Evolutionary conservation across 2,113 vertebrate species (phyloP).

Genomic region (Centropus bengalensis): DNA sequence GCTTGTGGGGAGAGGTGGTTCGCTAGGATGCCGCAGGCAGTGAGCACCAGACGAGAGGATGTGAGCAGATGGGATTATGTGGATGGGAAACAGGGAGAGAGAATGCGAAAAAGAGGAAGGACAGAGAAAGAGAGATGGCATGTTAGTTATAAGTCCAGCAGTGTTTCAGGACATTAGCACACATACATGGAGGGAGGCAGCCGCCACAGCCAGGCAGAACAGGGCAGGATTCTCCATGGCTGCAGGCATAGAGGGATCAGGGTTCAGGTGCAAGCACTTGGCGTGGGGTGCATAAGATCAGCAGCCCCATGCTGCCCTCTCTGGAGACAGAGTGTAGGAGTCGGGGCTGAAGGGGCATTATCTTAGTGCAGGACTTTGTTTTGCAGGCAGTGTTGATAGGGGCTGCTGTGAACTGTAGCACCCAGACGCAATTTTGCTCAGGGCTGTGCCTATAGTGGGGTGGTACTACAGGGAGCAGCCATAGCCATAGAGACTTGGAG

Average conservation of each 20-base stretch:
- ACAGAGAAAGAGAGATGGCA: constrained; percentile 26
- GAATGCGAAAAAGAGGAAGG: not conserved
- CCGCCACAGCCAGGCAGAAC: not conserved
- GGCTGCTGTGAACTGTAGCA: not conserved
- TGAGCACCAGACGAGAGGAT: not conserved
- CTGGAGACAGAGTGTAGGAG: not conserved
- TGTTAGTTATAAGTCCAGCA: constrained; percentile 15
- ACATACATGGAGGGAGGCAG: not conserved
- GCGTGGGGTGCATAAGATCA: not conserved
- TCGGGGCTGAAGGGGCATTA: not conserved
- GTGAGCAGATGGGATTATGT: fast-evolving
- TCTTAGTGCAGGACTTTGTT: not conserved
- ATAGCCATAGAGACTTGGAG: not conserved
- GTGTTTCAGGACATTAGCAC: not conserved
- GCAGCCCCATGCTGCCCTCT: not conserved
- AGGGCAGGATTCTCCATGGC: not conserved
- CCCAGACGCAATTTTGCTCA: not conserved
- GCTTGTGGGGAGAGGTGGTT: constrained; percentile 96
- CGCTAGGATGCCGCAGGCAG: constrained; percentile 72
- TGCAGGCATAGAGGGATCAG: not conserved
- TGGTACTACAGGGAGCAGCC: not conserved
- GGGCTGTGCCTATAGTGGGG: not conserved
- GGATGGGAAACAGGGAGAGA: not conserved
- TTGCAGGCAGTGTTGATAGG: not conserved
- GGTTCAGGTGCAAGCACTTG: not conserved